phyloP scores from a whole-genome alignment of 2,113 vertebrate genomes.

The Meles meles region DNA sequence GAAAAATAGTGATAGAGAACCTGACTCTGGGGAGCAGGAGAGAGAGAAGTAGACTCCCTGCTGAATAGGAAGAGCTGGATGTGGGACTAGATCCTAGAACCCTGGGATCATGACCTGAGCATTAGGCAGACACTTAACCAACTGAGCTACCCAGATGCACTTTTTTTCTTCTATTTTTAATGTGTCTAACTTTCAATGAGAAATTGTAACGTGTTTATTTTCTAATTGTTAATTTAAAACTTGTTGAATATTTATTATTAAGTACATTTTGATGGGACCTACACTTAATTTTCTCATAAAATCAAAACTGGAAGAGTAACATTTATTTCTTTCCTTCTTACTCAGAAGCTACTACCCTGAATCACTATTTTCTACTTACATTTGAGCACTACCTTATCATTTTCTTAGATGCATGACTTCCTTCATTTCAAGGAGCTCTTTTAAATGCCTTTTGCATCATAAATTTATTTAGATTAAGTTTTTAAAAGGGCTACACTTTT shows the following conservation, averaged over 20 bases:
- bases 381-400: not conserved
- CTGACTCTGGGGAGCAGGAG: too few species aligned
- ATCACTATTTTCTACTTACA: not conserved
- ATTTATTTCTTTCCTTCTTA: not conserved
- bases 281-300: not conserved
- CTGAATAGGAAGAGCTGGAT: not conserved
- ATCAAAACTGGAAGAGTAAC: not conserved
- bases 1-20: too few species aligned
- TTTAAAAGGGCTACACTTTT: not conserved
- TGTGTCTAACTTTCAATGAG: not conserved
- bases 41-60: too few species aligned
- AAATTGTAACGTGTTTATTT: not conserved
- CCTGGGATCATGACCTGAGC: not conserved
- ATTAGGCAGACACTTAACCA: too few species aligned
- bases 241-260: not conserved
- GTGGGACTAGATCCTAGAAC: not conserved
- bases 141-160: not conserved
- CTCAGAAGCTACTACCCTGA: not conserved
- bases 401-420: not conserved
- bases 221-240: not conserved
- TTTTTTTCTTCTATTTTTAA: not conserved
- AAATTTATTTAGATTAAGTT: slow-evolving; percentile 44
- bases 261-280: not conserved
- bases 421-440: slow-evolving; percentile 7
- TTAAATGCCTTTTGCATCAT: not conserved